Conservation (phyloP, 64 coral and sea anemone genomes). For the Pocillopora damicornis region DNA sequence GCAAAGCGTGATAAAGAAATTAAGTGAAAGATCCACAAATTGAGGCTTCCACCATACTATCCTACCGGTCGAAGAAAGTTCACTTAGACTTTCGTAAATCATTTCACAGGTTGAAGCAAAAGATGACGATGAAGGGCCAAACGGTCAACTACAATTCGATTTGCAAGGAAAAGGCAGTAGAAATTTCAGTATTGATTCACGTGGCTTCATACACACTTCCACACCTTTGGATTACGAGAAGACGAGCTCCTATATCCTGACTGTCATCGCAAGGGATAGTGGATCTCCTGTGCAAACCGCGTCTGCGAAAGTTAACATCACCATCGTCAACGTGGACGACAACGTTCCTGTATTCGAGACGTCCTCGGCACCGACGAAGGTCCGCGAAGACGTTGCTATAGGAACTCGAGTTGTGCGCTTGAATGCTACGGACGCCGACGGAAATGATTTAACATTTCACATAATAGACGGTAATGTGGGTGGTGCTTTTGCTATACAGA, state of each 20-base stretch:
- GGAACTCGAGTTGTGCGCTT: constrained; percentile 76
- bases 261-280: constrained; percentile 72
- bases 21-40: no score
- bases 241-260: constrained; percentile 55
- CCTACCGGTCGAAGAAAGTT: background rate
- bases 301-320: constrained; percentile 68
- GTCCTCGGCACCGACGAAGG: constrained; percentile 14
- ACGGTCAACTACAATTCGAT: constrained; percentile 50
- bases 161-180: constrained; percentile 52
- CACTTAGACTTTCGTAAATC: background rate
- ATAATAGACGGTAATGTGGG: constrained; percentile 64
- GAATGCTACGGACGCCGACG: constrained; percentile 88
- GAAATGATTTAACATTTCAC: constrained; percentile 49
- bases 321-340: constrained; percentile 76
- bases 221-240: constrained; percentile 79
- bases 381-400: constrained; percentile 82
- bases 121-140: constrained; percentile 74
- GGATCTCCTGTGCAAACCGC: constrained; percentile 43
- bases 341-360: constrained; percentile 72
- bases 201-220: constrained; percentile 62
- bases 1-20: no score
- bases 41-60: background rate
- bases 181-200: constrained; percentile 71
- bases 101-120: constrained; percentile 68
- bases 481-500: constrained; percentile 67